Evolutionary conservation across 2,113 vertebrate genomes (phyloP).

Genomic region (Mormyrus iriodes): DNA sequence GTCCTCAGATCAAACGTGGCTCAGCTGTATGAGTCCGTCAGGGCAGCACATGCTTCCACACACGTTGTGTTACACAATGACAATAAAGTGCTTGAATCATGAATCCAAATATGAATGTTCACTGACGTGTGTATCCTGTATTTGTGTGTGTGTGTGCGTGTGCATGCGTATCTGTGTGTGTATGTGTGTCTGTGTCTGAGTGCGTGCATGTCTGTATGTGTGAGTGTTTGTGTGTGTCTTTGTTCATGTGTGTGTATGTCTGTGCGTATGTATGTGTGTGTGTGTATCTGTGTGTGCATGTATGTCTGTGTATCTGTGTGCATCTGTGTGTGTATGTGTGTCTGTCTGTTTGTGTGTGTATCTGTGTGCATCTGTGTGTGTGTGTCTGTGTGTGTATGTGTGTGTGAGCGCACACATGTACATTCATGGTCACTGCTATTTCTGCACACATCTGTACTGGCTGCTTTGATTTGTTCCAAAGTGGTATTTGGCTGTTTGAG

Average conservation of each 20-base stretch:
- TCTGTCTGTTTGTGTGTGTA: too few relatives aligned
- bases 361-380: too few relatives aligned
- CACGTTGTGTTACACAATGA: too few relatives aligned
- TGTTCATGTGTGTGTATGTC: too few relatives aligned
- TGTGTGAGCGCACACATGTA: background rate
- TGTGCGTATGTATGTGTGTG: background rate
- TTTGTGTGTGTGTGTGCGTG: background rate
- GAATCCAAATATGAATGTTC: too few relatives aligned
- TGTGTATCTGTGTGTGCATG: too few relatives aligned
- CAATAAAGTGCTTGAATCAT: too few relatives aligned
- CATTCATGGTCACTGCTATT: background rate
- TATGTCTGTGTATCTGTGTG: background rate
- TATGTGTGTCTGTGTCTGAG: too few relatives aligned
- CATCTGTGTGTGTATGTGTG: background rate
- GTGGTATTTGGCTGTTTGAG: background rate
- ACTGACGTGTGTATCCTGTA: too few relatives aligned
- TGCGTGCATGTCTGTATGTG: background rate
- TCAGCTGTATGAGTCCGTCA: constrained; percentile 22
- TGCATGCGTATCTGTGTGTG: background rate
- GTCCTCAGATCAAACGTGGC: constrained; percentile 24
- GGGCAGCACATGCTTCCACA: background rate
- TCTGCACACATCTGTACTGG: background rate
- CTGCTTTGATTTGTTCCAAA: background rate
- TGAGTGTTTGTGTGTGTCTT: background rate
- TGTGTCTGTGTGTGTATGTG: background rate